Base-by-base conservation (phyloP, 2,888 invertebrate genomes). In the Brachylomia viminalis region DNA sequence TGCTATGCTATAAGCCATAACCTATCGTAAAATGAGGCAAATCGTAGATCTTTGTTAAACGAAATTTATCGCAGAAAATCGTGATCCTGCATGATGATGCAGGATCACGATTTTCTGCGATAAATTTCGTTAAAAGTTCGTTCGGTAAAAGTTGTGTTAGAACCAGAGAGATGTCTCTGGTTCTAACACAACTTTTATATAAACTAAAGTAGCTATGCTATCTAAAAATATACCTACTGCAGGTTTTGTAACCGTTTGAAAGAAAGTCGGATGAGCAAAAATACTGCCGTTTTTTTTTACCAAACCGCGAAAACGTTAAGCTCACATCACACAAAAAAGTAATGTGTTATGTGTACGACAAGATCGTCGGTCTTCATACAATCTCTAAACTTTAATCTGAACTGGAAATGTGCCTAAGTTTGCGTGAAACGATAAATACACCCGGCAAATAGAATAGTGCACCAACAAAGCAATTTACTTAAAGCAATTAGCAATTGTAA, bases 351-450 rank as follows among this genome's bases (percentile, higher is more conserved):
- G n/a, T 30, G 33, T 42, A 30, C 42, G 42, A 54, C 54, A 62
- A 81, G 17, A 74, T 49, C 20, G 6, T 49, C 54, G 3, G 23
- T 59, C 61, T 56, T 62, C 33, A 56, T 13, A 45, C 27, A 56
- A 79, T 79, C 66, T 77, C n/a, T 49, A 3, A 77, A 76, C 61
- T 82, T 45, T 45, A 64, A 77, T 76, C 30, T 38, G 27, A 17
- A 45, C 84, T 71, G 70, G 79, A 79, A 83, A 68, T 27, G 27
- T 68, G 52, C 3, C n/a, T 69, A 65, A 59, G 58, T 67, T 58
- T 65, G 64, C 58, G 42, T 83, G 38, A n/a, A 69, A 49, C 27
- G 2, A n/a, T 83, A 79, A 61, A 61, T 38, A 67, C 23, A 56
- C 15, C 17, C 62, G 59, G 47, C 10, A 49, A 65, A 66, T 64